Conservation (phyloP, 2,797 vertebrate genomes). For the Lateolabrax maculatus region DNA sequence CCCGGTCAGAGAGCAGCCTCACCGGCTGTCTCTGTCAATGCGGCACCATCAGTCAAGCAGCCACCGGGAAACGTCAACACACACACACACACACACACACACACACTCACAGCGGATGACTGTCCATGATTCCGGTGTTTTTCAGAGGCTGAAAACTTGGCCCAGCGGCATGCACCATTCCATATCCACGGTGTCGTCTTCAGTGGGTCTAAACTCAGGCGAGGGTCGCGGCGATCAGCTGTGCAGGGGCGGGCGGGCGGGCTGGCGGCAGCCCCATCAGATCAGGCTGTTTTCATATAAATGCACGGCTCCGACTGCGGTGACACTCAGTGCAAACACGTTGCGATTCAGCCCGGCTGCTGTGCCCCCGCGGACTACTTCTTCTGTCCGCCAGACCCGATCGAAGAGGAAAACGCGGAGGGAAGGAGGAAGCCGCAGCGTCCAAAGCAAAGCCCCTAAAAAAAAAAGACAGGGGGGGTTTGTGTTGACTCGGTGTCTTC, state of each 20-base stretch:
- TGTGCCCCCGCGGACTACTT: conserved; percentile 46
- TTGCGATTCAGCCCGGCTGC: conserved; percentile 64
- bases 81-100: conserved; percentile 17
- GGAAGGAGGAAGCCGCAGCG: conserved; percentile 2
- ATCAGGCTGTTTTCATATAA: conserved; percentile 42
- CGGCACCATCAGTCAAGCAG: conserved; percentile 81
- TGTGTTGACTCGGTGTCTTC: not conserved
- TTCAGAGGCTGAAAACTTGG: conserved; percentile 87
- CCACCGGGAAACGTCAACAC: conserved; percentile 71
- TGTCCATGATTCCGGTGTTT: conserved; percentile 88
- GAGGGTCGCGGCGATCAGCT: conserved; percentile 51
- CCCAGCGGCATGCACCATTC: conserved; percentile 91
- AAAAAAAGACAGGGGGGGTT: too few relatives aligned
- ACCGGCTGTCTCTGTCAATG: conserved; percentile 78
- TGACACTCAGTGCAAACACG: conserved; percentile 71
- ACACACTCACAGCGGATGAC: conserved; percentile 85
- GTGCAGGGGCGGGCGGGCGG: conserved; percentile 61
- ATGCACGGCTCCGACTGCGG: conserved; percentile 69
- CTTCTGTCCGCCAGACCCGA: conserved; percentile 9
- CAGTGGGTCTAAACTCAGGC: conserved; percentile 57
- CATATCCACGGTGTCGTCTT: conserved; percentile 83
- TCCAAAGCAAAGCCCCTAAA: too few relatives aligned
- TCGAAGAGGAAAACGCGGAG: not conserved
- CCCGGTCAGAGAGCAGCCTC: conserved; percentile 54
- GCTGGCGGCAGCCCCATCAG: conserved; percentile 64